Evolutionary conservation across 35 echinoderm and acorn worm species (phyloP), one percentile per base, ranked within the genome.

Genomic region (Chiridota heheva): DNA sequence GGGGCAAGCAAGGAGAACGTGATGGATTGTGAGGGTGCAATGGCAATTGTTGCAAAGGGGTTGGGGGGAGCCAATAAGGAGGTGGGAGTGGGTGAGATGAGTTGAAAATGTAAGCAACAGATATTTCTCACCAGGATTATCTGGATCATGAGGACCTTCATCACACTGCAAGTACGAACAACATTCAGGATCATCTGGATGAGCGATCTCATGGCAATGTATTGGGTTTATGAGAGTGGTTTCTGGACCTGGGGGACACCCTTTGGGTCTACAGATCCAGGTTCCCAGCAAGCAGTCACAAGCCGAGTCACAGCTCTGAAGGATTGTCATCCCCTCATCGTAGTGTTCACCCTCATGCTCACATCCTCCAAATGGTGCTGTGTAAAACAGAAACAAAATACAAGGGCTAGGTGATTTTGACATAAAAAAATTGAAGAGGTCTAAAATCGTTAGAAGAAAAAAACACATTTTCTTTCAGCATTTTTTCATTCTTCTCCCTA

Each of bases 161-260:
- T 88, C 75, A 69, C 95, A 98, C 58, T 84, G 41, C 22, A 91
- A 80, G 49, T 91, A 85, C 0, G 81, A 63, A 77, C 95, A 98
- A 37, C 95, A 98, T 58, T 92, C 89, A 0, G 95, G 95, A 37
- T 98, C 95, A 59, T 91, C 89, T 0, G 95, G 95, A 25, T 98
- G 95, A 0, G 89, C 84, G 42, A 86, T 76, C 58, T 91, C 88
- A 18, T 69, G 58, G 58, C 95, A 98, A 57, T 92, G 88, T 15
- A 85, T 81, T 16, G 89, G 84, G 72, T 85, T 98, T 7, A 84
- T 46, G 27, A 95, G 40, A 25, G 81, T 64, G 5, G 90, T 61
- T 70, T 98, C 95, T 48, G 89, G 88, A n/a, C 70, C 47, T 2
- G 95, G 95, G 34, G 95, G 95, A 68, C 95, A 98, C 30, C 83